Conservation (phyloP, 2,113 vertebrate species). For the Procavia capensis region DNA sequence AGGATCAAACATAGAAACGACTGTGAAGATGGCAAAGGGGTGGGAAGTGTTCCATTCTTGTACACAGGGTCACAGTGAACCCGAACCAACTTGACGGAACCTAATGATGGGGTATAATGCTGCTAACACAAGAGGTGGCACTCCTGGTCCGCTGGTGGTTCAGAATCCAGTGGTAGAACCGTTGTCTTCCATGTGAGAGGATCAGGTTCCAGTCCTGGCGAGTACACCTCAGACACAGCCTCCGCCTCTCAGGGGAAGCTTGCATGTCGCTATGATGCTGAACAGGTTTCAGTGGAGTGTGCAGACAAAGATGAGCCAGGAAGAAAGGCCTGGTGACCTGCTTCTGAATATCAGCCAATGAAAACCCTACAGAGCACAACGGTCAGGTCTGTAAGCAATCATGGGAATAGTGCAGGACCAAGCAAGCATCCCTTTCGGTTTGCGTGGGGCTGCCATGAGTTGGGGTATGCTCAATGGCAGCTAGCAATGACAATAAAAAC, state of each 20-base stretch:
- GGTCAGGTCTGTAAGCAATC: too few species aligned
- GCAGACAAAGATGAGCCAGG: not conserved
- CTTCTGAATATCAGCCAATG: not conserved
- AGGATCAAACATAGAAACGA: too few species aligned
- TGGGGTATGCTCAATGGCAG: not conserved
- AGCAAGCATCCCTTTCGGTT: too few species aligned
- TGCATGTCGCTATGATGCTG: not conserved
- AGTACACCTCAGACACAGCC: not conserved
- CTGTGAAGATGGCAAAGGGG: too few species aligned
- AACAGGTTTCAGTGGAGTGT: not conserved
- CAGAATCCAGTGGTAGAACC: not conserved
- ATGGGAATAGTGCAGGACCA: not conserved
- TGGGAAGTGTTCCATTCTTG: too few species aligned
- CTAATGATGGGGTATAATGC: not conserved
- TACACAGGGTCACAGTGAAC: too few species aligned
- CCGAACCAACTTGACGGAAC: too few species aligned
- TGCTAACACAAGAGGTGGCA: not conserved
- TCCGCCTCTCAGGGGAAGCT: not conserved
- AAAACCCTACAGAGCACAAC: not conserved
- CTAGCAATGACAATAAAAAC: not conserved
- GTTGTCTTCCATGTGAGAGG: not conserved
- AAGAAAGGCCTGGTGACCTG: not conserved
- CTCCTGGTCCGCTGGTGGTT: too few species aligned
- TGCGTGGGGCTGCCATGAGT: too few species aligned
- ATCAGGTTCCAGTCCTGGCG: not conserved